phyloP scores from a whole-genome alignment of 1,140 invertebrate species.

The Bombus terrestris region DNA sequence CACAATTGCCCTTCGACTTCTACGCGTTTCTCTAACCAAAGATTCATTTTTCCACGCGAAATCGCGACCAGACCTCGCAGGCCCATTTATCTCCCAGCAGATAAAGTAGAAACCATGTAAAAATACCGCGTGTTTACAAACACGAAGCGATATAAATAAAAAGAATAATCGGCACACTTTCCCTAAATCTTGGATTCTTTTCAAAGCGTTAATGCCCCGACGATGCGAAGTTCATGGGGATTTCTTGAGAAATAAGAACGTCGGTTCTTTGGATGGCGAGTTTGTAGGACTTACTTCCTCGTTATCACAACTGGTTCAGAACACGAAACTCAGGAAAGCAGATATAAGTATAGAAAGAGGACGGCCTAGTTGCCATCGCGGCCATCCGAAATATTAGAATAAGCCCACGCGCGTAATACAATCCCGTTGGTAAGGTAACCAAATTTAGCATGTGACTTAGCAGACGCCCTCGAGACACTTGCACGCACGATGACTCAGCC shows the following conservation, averaged over 20 bases:
- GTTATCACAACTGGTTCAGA: background rate
- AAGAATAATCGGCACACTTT: background rate
- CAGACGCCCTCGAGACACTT: constrained; percentile 74
- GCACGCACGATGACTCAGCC: constrained; percentile 62
- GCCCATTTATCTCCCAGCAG: background rate
- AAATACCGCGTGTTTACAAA: constrained; percentile 44
- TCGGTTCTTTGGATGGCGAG: background rate
- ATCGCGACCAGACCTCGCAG: too few species aligned
- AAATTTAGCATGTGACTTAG: constrained; percentile 76
- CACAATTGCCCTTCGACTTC: background rate
- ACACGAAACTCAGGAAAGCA: constrained; percentile 7
- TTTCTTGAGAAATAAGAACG: background rate
- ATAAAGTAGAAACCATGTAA: background rate
- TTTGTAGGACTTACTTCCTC: background rate
- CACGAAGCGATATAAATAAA: constrained; percentile 22
- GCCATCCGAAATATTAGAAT: constrained; percentile 73
- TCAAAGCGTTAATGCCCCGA: background rate
- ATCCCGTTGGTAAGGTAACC: constrained; percentile 74
- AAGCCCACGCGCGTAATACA: constrained; percentile 76
- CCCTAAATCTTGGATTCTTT: background rate
- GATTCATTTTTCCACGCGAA: background rate
- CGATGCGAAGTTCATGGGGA: background rate
- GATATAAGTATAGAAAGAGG: constrained; percentile 57
- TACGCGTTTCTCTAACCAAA: too few species aligned
- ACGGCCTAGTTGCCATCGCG: constrained; percentile 67